A percentile compares a stretch with the other conserved stretches of the same genome.
Evolutionary conservation across 2,888 invertebrate species (phyloP).

Genomic region (Tethea ocularis): DNA sequence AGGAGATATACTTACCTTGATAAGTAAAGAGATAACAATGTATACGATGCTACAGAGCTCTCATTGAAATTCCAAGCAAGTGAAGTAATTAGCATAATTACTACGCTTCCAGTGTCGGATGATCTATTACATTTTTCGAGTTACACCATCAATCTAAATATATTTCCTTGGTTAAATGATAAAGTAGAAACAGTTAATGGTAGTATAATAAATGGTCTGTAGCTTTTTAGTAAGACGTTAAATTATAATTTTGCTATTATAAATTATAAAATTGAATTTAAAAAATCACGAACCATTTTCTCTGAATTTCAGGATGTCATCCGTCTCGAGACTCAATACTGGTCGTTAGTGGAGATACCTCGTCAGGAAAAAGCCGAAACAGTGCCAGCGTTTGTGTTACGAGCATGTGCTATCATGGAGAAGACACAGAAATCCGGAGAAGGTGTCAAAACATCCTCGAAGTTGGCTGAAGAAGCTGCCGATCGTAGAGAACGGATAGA

Average conservation of each 20-base stretch:
- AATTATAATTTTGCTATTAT: background rate
- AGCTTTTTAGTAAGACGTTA: background rate
- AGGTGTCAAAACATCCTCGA: slow-evolving; percentile 93
- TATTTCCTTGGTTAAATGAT: background rate
- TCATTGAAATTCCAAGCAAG: slow-evolving; percentile 10
- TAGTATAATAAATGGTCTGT: background rate
- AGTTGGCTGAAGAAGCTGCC: slow-evolving; percentile 93
- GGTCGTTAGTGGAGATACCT: slow-evolving; percentile 96
- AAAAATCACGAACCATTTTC: background rate
- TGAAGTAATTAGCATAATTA: slow-evolving; percentile 10
- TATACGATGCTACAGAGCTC: slow-evolving; percentile 3
- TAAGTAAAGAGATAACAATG: background rate
- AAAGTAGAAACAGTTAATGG: background rate
- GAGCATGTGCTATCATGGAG: slow-evolving; percentile 96
- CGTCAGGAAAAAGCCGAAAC: slow-evolving; percentile 97
- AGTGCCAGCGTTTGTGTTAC: slow-evolving; percentile 94
- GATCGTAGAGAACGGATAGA: slow-evolving; percentile 93
- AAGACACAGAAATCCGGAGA: slow-evolving; percentile 95
- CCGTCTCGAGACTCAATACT: slow-evolving; percentile 95
- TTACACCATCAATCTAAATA: slow-evolving; percentile 7
- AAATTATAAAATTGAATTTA: no score
- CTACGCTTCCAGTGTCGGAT: background rate
- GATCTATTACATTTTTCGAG: no score
- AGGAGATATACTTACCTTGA: background rate
- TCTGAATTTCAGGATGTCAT: slow-evolving; percentile 90